phyloP scores from a whole-genome alignment of 2,888 invertebrate genomes.

The Rutpela maculata region DNA sequence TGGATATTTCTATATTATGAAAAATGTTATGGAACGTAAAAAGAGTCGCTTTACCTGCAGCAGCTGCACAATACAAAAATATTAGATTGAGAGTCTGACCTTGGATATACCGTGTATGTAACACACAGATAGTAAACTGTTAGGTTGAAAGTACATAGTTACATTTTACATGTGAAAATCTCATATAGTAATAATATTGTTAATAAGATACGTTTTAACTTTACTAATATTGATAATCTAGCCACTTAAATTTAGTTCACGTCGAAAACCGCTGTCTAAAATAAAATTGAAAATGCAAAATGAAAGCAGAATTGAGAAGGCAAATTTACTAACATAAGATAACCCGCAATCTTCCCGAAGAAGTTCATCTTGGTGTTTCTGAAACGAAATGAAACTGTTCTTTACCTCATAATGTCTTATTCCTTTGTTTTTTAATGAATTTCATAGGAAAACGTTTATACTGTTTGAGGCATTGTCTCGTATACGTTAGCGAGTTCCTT shows the following conservation, averaged over 20 bases:
- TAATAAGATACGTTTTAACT: too few species aligned
- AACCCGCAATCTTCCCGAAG: not conserved
- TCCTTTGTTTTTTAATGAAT: constrained; percentile 24
- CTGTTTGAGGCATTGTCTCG: constrained; percentile 47
- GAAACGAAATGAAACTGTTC: constrained; percentile 30
- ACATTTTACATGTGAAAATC: too few species aligned
- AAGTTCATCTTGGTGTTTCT: constrained; percentile 3
- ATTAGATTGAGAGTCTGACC: too few species aligned
- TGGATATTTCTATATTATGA: too few species aligned
- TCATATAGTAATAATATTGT: too few species aligned
- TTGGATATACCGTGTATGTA: too few species aligned
- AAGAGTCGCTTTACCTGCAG: too few species aligned
- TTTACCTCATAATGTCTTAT: not conserved
- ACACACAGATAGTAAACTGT: too few species aligned
- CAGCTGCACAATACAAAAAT: too few species aligned
- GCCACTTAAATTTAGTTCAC: not conserved
- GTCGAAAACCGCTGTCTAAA: not conserved
- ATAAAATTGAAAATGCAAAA: not conserved
- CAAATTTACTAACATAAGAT: not conserved
- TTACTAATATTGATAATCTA: too few species aligned
- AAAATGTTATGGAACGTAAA: too few species aligned
- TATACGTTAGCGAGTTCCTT: constrained; percentile 42
- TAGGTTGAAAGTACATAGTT: too few species aligned
- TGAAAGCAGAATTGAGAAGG: not conserved
- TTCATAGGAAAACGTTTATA: constrained; percentile 40